Conservation (phyloP, 1,140 invertebrate species). For the Ladona fulva region DNA sequence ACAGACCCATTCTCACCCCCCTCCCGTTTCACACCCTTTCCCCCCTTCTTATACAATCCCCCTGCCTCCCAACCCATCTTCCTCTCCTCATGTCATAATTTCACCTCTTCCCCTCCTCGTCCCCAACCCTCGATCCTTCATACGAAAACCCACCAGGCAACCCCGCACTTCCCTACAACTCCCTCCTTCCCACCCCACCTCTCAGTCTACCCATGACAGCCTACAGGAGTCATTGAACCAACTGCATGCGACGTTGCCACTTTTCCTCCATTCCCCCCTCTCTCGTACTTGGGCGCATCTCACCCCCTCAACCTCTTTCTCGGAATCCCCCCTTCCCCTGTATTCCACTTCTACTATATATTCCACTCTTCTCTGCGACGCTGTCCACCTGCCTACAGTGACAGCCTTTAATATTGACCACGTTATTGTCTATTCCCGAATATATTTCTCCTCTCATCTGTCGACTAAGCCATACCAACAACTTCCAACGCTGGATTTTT, state of each 20-base stretch:
- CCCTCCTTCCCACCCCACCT: not conserved
- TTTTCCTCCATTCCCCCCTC: not conserved
- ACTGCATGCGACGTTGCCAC: not conserved
- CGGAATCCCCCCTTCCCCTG: not conserved
- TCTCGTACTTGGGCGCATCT: not conserved
- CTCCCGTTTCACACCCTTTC: too few species aligned
- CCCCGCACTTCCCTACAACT: not conserved
- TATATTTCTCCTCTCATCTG: too few species aligned
- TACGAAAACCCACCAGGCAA: not conserved
- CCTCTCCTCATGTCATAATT: not conserved
- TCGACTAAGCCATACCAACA: too few species aligned
- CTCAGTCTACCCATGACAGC: not conserved
- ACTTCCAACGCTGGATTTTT: too few species aligned
- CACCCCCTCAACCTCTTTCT: not conserved
- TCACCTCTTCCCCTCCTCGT: not conserved
- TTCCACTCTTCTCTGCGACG: too few species aligned
- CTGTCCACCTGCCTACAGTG: too few species aligned
- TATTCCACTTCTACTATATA: too few species aligned
- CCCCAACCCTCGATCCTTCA: not conserved
- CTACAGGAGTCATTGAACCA: slow-evolving; percentile 4
- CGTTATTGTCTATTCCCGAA: too few species aligned
- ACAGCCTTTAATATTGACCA: too few species aligned
- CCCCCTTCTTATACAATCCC: too few species aligned
- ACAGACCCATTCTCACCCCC: too few species aligned
- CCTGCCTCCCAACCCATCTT: too few species aligned